Base-by-base conservation (phyloP, 53 echinoderm and acorn worm genomes). In the Crossaster papposus region DNA sequence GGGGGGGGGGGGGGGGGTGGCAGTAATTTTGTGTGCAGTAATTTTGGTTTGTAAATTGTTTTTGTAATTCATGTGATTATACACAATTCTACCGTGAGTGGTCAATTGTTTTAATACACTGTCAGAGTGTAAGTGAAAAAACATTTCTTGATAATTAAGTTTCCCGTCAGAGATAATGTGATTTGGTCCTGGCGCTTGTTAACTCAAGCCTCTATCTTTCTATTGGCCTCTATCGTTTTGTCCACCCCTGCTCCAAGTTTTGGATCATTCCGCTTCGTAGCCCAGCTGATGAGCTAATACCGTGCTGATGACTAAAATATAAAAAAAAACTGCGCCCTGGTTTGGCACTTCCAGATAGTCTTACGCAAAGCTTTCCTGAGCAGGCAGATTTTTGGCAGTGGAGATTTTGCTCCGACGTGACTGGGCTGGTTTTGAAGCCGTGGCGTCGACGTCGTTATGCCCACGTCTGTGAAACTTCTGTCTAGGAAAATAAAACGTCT, bases 301-400 rank as follows among this genome's bases (percentile, higher is more conserved):
- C 36, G 62, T 87, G 77, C 76, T 37, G 87, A 87, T 87, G 87
- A 87, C 87, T 87, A 87, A 87, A 58, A 44, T 7, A 44, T 7
- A 44, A 44, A 44, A 44, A 44, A 44, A 58, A 58, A 77, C 51
- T 58, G 22, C 17, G 28, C 77, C 62, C 64, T 32, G 54, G 63
- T 35, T 58, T 54, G 23, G 52, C 51, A n/a, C 23, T 0, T 76
- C 70, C 83, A 83, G 71, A 70, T 34, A 9, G 37, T 63, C 17
- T 87, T 87, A 35, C 1, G 4, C n/a, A 36, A 34, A 65, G 36
- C 68, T 34, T 82, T 36, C 65, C 68, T 82, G 80, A 24, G 11
- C 17, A 10, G 83, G 31, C 13, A 18, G 20, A 26, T 71, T 30
- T 26, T 38, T 23, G n/a, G 78, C 18, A 29, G 30, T 30, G 70